Conservation (phyloP, 2,797 vertebrate species). For the Cacajao melanocephalus region DNA sequence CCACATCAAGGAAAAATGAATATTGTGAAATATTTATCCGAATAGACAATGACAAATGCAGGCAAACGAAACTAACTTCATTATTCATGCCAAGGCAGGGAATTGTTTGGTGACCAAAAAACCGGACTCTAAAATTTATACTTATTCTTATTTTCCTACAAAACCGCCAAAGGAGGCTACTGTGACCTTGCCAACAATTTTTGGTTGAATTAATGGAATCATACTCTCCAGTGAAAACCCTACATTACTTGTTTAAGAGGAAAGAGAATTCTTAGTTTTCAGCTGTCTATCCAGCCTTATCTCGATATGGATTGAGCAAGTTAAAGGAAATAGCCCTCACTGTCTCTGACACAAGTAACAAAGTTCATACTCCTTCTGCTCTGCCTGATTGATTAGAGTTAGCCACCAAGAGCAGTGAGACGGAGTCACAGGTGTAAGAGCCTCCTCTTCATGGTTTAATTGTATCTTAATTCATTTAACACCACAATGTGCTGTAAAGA, state of each 20-base stretch:
- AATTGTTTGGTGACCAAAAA: neutral
- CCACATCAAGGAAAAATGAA: neutral
- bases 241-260: neutral
- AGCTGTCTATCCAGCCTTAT: neutral
- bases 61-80: neutral
- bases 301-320: slow-evolving; percentile 5
- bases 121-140: neutral
- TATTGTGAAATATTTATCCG: neutral
- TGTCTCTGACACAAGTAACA: neutral
- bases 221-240: neutral
- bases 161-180: neutral
- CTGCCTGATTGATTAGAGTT: neutral
- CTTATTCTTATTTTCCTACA: neutral
- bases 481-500: neutral
- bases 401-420: neutral
- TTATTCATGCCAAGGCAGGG: neutral
- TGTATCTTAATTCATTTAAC: neutral
- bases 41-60: neutral
- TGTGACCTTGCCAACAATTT: neutral
- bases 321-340: neutral
- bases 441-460: neutral
- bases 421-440: neutral
- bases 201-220: neutral
- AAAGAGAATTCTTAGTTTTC: neutral
- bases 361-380: neutral